Base-by-base conservation (phyloP, 1,140 invertebrate genomes). In the Bursaphelenchus mucronatus region DNA sequence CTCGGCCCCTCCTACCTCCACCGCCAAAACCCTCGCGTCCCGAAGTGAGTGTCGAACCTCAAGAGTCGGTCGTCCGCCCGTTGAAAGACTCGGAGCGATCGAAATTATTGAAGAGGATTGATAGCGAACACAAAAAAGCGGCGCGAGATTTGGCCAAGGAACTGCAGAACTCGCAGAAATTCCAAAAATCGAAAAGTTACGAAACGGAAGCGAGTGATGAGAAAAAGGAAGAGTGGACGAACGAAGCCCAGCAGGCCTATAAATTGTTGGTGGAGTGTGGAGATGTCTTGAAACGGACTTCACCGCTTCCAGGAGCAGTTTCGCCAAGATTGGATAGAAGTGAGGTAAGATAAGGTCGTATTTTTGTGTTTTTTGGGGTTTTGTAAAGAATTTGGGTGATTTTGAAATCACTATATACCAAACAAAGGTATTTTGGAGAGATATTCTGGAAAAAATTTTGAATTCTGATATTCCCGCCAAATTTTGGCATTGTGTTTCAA, bases 201-300 rank as follows among this genome's bases (percentile, higher is more conserved):
- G 55, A 55, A 15, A 17, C 67, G 17, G 73, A 73, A 10, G 43
- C 63, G 45, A 13, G 47, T 19, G 46, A 63, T 6, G 53, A 47
- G 49, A 65, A 45, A n/a, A 11, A 39, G 11, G 15, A 44, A 8
- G 67, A 71, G 56, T 81, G 79, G 79, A 65, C 78, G 7, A 45
- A 69, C 9, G 78, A 81, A 55, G 78, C 78, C 0, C 77, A 81
- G 61, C 71, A 70, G 49, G 78, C 78, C 13, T 80, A 80, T 53
- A 81, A 81, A 41, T 58, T 80, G 9, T 55, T 79, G 4, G 78
- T 79, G 10, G 72, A 79, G 55, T 80, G 75, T 61, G 77, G 77
- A 3, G 61, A 68, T 15, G 44, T 39, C 47, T 56, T 78, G n/a
- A 63, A 67, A 58, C 44, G 59, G 15, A 65, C 70, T 7, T 69